A percentile compares a stretch with the other conserved stretches of the same genome.
These are phyloP conservation scores for Lepilemur septentrionalis DNA, from an alignment of 2,797 vertebrate species.

Conservation along the genomic window DNA sequence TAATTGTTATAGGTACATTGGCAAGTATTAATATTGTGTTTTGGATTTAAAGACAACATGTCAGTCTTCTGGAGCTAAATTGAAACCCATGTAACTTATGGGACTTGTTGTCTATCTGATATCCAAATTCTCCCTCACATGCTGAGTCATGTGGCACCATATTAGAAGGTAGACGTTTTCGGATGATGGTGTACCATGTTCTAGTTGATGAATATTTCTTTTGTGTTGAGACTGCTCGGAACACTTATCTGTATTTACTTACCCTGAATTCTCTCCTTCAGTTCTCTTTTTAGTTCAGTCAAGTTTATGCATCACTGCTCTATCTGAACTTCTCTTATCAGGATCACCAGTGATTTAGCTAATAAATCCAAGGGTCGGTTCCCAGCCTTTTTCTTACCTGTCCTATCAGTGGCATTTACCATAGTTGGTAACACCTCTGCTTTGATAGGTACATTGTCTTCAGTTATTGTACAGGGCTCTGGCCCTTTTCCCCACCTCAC, in stretches of 20 bases:
- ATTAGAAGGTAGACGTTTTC: slow-evolving; percentile 14
- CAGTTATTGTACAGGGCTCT: not conserved
- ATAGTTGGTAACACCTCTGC: not conserved
- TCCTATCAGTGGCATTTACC: not conserved
- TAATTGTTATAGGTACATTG: not conserved
- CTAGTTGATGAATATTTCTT: not conserved
- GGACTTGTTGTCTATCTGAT: not conserved
- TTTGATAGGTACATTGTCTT: not conserved
- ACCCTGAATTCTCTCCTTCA: not conserved
- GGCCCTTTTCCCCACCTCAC: not conserved
- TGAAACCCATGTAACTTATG: not conserved
- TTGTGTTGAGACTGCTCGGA: not conserved
- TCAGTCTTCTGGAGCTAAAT: not conserved
- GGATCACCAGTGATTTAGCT: not conserved
- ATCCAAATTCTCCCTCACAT: not conserved
- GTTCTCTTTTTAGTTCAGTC: not conserved
- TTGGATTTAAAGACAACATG: slow-evolving; percentile 40
- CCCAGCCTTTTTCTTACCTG: not conserved
- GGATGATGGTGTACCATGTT: not conserved
- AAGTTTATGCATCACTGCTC: not conserved
- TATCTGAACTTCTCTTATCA: not conserved
- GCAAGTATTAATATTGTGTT: slow-evolving; percentile 40
- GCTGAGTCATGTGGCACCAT: not conserved
- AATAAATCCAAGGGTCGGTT: not conserved
- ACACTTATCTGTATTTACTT: not conserved